phyloP scores from a whole-genome alignment of 2,888 invertebrate species.

The Bruchidius siliquastri region DNA sequence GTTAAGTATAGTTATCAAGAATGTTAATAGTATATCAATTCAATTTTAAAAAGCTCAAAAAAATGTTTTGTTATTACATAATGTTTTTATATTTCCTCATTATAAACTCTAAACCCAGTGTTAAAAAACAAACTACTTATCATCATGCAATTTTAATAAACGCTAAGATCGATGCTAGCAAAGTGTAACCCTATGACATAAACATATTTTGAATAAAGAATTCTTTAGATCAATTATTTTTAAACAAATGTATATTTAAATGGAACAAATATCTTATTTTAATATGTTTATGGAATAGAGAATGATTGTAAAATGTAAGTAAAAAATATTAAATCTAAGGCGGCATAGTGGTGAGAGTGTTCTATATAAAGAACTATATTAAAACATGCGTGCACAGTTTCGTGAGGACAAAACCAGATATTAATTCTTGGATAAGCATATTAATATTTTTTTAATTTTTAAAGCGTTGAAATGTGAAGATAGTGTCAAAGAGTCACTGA shows the following conservation, averaged over 20 bases:
- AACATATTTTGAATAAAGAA: not conserved
- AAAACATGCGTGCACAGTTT: conserved; percentile 33
- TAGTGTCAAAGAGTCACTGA: not conserved
- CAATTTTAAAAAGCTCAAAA: not conserved
- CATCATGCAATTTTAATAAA: not conserved
- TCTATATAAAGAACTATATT: conserved; percentile 39
- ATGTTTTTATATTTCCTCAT: not conserved
- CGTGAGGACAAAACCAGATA: conserved; percentile 4
- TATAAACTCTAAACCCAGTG: not conserved
- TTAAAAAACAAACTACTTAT: not conserved
- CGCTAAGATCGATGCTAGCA: not conserved
- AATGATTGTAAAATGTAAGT: not conserved
- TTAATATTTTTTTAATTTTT: not conserved
- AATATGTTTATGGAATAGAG: not conserved
- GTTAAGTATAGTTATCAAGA: not conserved
- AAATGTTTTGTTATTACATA: not conserved
- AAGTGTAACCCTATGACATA: not conserved
- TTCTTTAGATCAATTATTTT: not conserved
- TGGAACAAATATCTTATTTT: not conserved
- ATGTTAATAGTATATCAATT: not conserved
- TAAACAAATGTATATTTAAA: not conserved
- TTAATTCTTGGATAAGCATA: conserved; percentile 2
- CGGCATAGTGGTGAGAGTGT: conserved; percentile 35
- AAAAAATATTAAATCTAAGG: conserved; percentile 25
- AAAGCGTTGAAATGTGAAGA: not conserved